Evolutionary conservation across 1,140 invertebrate genomes (phyloP).

Genomic region (Scaptomyza graminum): DNA sequence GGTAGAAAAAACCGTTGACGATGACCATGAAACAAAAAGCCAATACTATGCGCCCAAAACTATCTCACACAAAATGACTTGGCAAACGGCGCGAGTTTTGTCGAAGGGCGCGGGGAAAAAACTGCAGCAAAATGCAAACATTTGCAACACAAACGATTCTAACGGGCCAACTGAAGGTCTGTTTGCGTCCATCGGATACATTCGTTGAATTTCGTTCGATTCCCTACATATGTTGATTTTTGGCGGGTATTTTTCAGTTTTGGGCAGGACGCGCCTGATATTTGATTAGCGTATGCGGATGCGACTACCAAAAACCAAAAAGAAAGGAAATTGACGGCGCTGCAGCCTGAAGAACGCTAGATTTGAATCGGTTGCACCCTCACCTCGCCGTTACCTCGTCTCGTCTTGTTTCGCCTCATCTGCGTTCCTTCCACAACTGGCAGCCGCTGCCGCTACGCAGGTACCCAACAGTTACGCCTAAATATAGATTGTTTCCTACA

Average conservation of each 20-base stretch:
- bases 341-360: constrained; percentile 57
- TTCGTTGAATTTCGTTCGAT: constrained; percentile 7
- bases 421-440: constrained; percentile 45
- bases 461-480: constrained; percentile 29
- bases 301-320: constrained; percentile 35
- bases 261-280: constrained; percentile 40
- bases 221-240: constrained; percentile 65
- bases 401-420: constrained; percentile 2
- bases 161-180: constrained; percentile 48
- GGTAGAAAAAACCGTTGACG: constrained; percentile 52
- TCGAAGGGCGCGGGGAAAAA: constrained; percentile 52
- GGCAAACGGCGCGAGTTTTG: constrained; percentile 64
- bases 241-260: constrained; percentile 63
- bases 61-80: constrained; percentile 52
- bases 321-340: constrained; percentile 38
- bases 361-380: constrained; percentile 64
- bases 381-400: not conserved
- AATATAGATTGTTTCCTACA: constrained; percentile 34
- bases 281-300: constrained; percentile 64
- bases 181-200: constrained; percentile 43
- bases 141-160: constrained; percentile 15
- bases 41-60: constrained; percentile 44
- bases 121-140: constrained; percentile 26
- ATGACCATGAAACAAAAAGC: constrained; percentile 55
- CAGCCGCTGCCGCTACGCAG: constrained; percentile 30